phyloP scores from a whole-genome alignment of 2,888 invertebrate species.

The Harmothoe impar region DNA sequence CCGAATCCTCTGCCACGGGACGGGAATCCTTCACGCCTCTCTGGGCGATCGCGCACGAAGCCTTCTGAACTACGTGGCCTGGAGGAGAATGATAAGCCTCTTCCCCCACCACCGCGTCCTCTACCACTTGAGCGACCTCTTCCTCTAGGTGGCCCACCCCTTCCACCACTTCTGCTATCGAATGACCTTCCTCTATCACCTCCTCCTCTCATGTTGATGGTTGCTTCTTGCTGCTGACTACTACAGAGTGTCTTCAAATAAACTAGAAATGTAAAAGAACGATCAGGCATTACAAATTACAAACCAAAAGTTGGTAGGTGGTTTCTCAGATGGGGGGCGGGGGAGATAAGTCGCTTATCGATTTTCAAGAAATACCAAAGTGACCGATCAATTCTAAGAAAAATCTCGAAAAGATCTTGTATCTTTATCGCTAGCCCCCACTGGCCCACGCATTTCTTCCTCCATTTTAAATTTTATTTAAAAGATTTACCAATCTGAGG shows the following conservation, averaged over 20 bases:
- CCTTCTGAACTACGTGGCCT: constrained; percentile 32
- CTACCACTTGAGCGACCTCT: constrained; percentile 2
- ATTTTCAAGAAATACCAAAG: too few species aligned
- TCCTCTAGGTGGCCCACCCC: constrained; percentile 50
- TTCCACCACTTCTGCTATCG: constrained; percentile 16
- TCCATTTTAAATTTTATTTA: too few species aligned
- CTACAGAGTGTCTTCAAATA: neutral
- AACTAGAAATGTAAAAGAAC: neutral
- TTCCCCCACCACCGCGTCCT: constrained; percentile 52
- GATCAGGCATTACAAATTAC: too few species aligned
- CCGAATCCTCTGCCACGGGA: constrained; percentile 27
- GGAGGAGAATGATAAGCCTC: constrained; percentile 38
- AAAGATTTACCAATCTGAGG: too few species aligned
- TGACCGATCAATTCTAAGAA: too few species aligned
- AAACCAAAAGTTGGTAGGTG: neutral
- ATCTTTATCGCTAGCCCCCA: too few species aligned
- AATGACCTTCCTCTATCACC: constrained; percentile 43
- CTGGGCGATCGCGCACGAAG: neutral
- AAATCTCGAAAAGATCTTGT: too few species aligned
- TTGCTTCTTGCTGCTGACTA: neutral
- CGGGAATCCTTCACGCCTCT: constrained; percentile 26
- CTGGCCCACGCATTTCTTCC: too few species aligned
- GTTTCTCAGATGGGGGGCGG: too few species aligned
- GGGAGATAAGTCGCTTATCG: too few species aligned
- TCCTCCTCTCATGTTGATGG: constrained; percentile 19